Percentiles rank a stretch among this genome's conserved stretches.
These are phyloP conservation scores for Erpornis zantholeuca DNA, from an alignment of 2,113 vertebrate genomes.

Conservation along the genomic window DNA sequence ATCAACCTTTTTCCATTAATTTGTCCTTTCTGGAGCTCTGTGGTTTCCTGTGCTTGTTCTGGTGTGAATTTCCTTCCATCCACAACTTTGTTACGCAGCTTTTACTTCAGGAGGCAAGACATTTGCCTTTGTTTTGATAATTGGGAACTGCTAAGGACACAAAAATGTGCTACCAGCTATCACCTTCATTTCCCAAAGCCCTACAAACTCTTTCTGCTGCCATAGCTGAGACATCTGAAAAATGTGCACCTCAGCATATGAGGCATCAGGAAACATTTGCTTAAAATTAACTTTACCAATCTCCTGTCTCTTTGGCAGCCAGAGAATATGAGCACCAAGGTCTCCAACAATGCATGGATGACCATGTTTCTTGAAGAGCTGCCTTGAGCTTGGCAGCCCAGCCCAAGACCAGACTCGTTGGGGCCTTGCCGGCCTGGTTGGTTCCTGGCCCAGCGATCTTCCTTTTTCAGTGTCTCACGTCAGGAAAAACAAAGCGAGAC, in stretches of 20 bases:
- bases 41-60: slow-evolving; percentile 33
- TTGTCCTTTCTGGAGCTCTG: slow-evolving; percentile 9
- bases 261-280: neutral
- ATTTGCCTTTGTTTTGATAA: neutral
- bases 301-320: neutral
- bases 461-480: too few species aligned
- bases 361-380: neutral
- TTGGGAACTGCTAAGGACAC: neutral
- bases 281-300: neutral
- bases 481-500: too few species aligned
- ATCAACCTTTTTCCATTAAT: slow-evolving; percentile 23
- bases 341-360: neutral
- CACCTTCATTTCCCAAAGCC: neutral
- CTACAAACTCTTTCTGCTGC: neutral
- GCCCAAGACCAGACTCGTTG: neutral
- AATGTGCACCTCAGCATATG: neutral
- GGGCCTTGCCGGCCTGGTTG: too few species aligned
- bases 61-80: neutral
- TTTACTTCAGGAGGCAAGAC: neutral
- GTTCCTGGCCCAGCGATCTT: too few species aligned
- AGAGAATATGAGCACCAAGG: neutral
- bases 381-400: neutral
- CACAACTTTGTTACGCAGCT: neutral
- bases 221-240: neutral
- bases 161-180: neutral